These are phyloP conservation scores for Reinhardtius hippoglossoides DNA, from an alignment of 2,113 vertebrate species.

Conservation along the genomic window DNA sequence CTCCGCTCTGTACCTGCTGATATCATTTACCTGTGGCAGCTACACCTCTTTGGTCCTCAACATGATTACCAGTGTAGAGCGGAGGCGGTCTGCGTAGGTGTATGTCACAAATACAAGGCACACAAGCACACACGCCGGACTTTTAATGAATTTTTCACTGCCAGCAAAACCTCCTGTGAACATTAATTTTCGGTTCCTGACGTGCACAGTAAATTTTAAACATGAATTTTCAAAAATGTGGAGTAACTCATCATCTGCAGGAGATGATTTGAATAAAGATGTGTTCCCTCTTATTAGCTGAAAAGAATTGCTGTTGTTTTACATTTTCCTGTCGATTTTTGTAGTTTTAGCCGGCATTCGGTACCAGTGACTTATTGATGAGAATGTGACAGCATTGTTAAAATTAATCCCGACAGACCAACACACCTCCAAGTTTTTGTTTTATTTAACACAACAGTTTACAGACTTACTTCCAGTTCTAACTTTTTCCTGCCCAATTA, in stretches of 20 bases:
- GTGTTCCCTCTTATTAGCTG: neutral
- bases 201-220: constrained; percentile 38
- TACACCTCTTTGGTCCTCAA: constrained; percentile 56
- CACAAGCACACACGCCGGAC: constrained; percentile 13
- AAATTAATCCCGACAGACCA: too few relatives aligned
- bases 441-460: too few relatives aligned
- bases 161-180: constrained; percentile 32
- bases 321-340: neutral
- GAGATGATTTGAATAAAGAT: constrained; percentile 24
- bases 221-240: constrained; percentile 1
- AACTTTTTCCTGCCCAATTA: too few relatives aligned
- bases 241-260: neutral
- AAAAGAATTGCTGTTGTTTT: neutral
- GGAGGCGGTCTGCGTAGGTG: constrained; percentile 2
- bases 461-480: too few relatives aligned
- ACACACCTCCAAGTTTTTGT: too few relatives aligned
- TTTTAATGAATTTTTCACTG: constrained; percentile 33
- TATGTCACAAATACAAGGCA: constrained; percentile 39
- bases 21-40: constrained; percentile 73
- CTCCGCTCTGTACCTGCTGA: constrained; percentile 67
- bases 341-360: too few relatives aligned
- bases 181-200: constrained; percentile 37
- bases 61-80: constrained; percentile 46
- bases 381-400: too few relatives aligned
- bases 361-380: too few relatives aligned